Evolutionary conservation across 2,888 invertebrate species (phyloP).

Genomic region (Papilio protenor): DNA sequence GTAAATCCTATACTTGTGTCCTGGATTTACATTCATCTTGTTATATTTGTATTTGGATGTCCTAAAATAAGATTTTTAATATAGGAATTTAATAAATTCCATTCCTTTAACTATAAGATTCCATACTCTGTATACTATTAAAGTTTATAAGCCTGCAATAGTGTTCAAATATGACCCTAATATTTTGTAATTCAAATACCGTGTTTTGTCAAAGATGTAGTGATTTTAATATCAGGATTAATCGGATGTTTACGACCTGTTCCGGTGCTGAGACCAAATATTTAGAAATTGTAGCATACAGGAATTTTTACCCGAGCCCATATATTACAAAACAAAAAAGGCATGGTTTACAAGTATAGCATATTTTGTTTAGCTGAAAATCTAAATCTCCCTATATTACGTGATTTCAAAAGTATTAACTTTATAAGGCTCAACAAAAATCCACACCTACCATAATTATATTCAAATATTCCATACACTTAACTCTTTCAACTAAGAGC

Average conservation of each 20-base stretch:
- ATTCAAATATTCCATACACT: background rate
- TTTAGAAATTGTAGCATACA: background rate
- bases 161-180: background rate
- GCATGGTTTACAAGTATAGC: too few relatives aligned
- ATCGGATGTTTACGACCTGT: background rate
- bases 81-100: background rate
- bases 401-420: background rate
- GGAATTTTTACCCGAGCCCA: background rate
- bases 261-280: background rate
- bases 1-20: slow-evolving; percentile 15
- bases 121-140: background rate
- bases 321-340: background rate
- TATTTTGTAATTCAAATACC: slow-evolving; percentile 16
- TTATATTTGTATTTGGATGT: background rate
- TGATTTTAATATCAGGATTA: background rate
- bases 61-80: background rate
- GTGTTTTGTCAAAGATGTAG: background rate
- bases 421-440: background rate
- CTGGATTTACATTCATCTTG: slow-evolving; percentile 17
- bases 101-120: background rate
- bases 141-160: background rate
- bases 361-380: too few relatives aligned
- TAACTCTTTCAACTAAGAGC: slow-evolving; percentile 2
- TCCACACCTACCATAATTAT: background rate
- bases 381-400: too few relatives aligned